A percentile compares a stretch with the other conserved stretches of the same genome.
Evolutionary conservation across 2,888 invertebrate genomes (phyloP).

Genomic region (Priocnemis perturbator): DNA sequence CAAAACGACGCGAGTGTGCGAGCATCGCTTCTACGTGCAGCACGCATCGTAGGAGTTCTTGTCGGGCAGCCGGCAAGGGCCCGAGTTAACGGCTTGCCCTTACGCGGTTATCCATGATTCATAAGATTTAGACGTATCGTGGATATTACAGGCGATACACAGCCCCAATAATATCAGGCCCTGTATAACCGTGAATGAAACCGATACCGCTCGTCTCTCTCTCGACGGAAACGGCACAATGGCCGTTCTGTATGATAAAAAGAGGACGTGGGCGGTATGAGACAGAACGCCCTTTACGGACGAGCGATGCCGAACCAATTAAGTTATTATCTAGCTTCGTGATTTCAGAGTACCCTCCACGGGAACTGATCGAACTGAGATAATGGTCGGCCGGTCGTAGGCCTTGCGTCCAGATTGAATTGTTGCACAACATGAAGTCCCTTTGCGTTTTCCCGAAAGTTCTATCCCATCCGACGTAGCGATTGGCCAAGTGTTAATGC

Average conservation of each 20-base stretch:
- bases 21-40: constrained; percentile 19
- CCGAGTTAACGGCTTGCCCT: constrained; percentile 26
- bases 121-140: constrained; percentile 1
- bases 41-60: constrained; percentile 9
- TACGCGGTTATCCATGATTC: constrained; percentile 26
- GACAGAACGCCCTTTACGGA: constrained; percentile 2
- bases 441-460: no score
- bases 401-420: no score
- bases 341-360: neutral
- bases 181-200: constrained; percentile 10
- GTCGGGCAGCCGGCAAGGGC: constrained; percentile 3
- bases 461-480: no score
- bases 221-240: neutral
- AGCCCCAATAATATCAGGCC: constrained; percentile 7
- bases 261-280: constrained; percentile 2
- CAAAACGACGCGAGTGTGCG: neutral
- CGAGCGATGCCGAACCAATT: neutral
- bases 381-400: no score
- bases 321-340: neutral
- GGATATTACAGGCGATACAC: constrained; percentile 5
- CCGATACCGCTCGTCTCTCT: neutral
- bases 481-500: no score
- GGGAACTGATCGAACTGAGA: no score
- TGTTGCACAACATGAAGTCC: no score
- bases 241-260: constrained; percentile 4